Conservation (phyloP, 2,797 vertebrate genomes). For the Tolypeutes matacus region DNA sequence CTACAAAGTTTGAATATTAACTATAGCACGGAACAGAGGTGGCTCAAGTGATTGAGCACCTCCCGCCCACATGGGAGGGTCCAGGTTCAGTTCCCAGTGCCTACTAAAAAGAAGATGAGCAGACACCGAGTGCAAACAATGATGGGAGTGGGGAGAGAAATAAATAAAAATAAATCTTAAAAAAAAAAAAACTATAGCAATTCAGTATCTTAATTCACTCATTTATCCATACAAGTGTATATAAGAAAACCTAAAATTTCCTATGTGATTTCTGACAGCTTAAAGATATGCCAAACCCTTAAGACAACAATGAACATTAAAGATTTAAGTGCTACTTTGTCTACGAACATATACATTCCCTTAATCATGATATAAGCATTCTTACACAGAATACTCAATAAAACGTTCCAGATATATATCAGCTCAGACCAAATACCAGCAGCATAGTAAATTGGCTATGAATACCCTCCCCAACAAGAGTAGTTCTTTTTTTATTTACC, state of each 20-base stretch:
- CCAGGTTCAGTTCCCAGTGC: no score
- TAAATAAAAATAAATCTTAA: no score
- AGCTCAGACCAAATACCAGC: slow-evolving; percentile 54
- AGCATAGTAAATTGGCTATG: slow-evolving; percentile 40
- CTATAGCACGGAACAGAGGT: no score
- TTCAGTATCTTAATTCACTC: slow-evolving; percentile 44
- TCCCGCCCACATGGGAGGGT: no score
- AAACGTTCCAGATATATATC: slow-evolving; percentile 52
- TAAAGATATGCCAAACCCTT: slow-evolving; percentile 68
- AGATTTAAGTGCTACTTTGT: slow-evolving; percentile 14
- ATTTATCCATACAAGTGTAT: slow-evolving; percentile 36
- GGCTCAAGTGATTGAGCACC: no score
- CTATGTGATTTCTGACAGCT: slow-evolving; percentile 57
- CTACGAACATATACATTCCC: slow-evolving; percentile 45
- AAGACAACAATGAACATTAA: slow-evolving; percentile 58
- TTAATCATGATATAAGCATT: slow-evolving; percentile 63
- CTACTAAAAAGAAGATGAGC: no score
- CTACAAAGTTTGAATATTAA: slow-evolving; percentile 60
- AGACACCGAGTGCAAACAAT: no score
- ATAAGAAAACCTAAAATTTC: slow-evolving; percentile 54
- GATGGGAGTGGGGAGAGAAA: no score
- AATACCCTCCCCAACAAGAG: not conserved
- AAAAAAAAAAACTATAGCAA: slow-evolving; percentile 60
- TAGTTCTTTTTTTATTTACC: slow-evolving; percentile 41
- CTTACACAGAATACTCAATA: slow-evolving; percentile 65